These are phyloP conservation scores for Eupithecia inturbata DNA, from an alignment of 2,888 invertebrate species.

Conservation along the genomic window DNA sequence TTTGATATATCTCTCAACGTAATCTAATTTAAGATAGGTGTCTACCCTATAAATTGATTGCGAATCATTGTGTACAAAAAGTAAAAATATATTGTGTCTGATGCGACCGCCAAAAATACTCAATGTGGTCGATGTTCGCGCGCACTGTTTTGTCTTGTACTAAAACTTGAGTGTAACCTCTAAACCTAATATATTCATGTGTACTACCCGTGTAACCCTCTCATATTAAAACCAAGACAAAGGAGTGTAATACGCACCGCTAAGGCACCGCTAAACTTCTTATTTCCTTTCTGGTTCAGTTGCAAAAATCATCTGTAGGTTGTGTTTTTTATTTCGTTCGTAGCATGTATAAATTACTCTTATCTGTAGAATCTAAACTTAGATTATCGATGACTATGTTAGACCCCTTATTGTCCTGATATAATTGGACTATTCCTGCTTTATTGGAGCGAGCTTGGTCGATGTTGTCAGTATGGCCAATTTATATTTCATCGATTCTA, in stretches of 20 bases:
- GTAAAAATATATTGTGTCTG: constrained; percentile 37
- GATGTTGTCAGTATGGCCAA: constrained; percentile 59
- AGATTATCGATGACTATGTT: constrained; percentile 27
- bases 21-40: not conserved
- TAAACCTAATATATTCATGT: constrained; percentile 27
- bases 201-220: constrained; percentile 14
- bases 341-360: constrained; percentile 42
- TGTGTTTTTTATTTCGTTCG: constrained; percentile 40
- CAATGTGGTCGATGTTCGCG: constrained; percentile 74
- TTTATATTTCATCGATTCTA: constrained; percentile 27
- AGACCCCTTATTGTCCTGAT: constrained; percentile 38
- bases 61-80: not conserved
- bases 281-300: constrained; percentile 64
- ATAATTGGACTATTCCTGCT: constrained; percentile 56
- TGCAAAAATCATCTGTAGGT: constrained; percentile 69
- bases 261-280: constrained; percentile 73
- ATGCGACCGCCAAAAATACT: constrained; percentile 64
- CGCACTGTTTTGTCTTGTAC: constrained; percentile 69
- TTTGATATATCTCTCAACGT: not conserved
- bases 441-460: constrained; percentile 75
- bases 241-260: constrained; percentile 72
- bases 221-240: constrained; percentile 56
- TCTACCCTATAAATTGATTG: not conserved
- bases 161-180: constrained; percentile 9
- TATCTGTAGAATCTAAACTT: constrained; percentile 26